Evolutionary conservation across 2,888 invertebrate species (phyloP), one percentile per base, ranked within the genome.

Genomic region (Caenorhabditis japonica): DNA sequence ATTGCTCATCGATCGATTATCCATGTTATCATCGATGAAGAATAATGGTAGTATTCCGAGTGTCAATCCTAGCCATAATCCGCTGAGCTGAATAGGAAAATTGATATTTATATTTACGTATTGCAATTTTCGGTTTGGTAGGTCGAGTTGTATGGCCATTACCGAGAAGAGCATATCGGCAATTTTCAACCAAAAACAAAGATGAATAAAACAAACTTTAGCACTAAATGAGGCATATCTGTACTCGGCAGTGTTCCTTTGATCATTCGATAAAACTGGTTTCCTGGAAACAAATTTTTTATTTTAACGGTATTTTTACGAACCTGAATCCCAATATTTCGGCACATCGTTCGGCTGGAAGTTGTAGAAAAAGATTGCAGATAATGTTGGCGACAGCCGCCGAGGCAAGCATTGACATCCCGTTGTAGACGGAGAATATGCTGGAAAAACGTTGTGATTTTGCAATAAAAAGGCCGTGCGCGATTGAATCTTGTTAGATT

Each of bases 371-470:
- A 5, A 73, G n/a, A 23, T 73, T 73, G 46, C 47, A 47, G 39
- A 66, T 56, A 10, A 73, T 39, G 41, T 73, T 73, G 38, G 73
- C 73, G 10, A 73, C 60, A 19, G 73, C 73, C 5, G 73, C 66
- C 33, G 73, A 60, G 3, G 73, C 73, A 17, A 73, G 34, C 73
- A 73, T 73, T 17, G 73, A 73, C 73, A 73, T 73, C 30, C 73
- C 73, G 33, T 73, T 66, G 73, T 73, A 66, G 19, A 73, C 64
- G 5, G 66, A 66, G 66, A 73, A 73, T 8, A 73, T 33, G 39
- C 73, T 73, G 60, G 3, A 64, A 52, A 33, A 43, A 15, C 12
- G 25, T 36, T 23, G 13, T 38, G 5, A 33, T 17, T 25, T 10
- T 39, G 10, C 12, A 30, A 10, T 30, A 10, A 5, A 30, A 30